Evolutionary conservation across 1,140 invertebrate species (phyloP).

Genomic region (Drosophila sp.): DNA sequence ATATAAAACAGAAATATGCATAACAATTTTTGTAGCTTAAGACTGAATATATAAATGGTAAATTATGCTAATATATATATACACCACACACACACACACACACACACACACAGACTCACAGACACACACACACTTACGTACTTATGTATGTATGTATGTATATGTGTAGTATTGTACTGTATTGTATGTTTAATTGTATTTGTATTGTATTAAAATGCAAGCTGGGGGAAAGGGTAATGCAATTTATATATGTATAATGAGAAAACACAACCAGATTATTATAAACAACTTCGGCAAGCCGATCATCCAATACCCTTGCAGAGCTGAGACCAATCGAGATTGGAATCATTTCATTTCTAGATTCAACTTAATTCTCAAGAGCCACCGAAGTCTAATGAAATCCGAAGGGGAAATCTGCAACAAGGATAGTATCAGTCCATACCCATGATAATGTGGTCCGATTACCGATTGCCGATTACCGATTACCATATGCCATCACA

Average conservation of each 20-base stretch:
- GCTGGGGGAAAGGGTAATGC: conserved; percentile 78
- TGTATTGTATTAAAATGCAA: conserved; percentile 70
- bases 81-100: conserved; percentile 35
- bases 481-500: no score
- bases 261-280: conserved; percentile 16
- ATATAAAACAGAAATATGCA: conserved; percentile 72
- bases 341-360: no score
- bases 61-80: conserved; percentile 76
- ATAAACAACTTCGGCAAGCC: conserved; percentile 32
- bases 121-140: conserved; percentile 24
- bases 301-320: conserved; percentile 13
- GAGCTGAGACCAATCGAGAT: no score
- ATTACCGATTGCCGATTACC: no score
- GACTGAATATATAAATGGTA: conserved; percentile 78
- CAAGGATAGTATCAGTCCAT: no score
- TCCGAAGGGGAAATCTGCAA: no score
- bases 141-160: conserved; percentile 21
- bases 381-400: no score
- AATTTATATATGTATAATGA: conserved; percentile 52
- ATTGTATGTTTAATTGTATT: conserved; percentile 67
- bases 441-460: no score
- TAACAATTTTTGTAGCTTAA: conserved; percentile 81
- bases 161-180: conserved; percentile 40
- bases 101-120: conserved; percentile 20
- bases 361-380: no score